Percentiles rank a stretch among this genome's conserved stretches.
phyloP scores from a whole-genome alignment of 2,797 vertebrate genomes.

The Pempheris klunzingeri region DNA sequence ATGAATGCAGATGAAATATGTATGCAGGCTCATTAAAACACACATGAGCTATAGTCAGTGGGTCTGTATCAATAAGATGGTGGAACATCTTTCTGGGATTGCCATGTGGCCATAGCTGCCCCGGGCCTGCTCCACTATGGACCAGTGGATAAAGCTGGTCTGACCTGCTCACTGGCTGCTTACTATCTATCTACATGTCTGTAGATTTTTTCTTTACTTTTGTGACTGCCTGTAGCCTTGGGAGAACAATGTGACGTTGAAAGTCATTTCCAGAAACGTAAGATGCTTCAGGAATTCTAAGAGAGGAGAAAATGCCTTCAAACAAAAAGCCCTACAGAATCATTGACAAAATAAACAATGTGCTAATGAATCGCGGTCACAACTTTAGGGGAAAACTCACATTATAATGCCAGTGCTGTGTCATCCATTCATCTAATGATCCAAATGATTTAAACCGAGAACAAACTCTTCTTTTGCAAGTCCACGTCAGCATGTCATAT shows the following conservation, averaged over 20 bases:
- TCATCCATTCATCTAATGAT: slow-evolving; percentile 6
- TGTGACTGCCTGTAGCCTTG: slow-evolving; percentile 16
- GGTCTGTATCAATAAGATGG: slow-evolving; percentile 35
- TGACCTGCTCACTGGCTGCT: slow-evolving; percentile 41
- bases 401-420: not conserved
- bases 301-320: not conserved
- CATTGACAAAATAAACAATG: not conserved
- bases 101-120: slow-evolving; percentile 44
- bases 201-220: not conserved
- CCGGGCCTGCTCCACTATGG: slow-evolving; percentile 36
- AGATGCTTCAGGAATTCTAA: not conserved
- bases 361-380: slow-evolving; percentile 15
- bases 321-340: not conserved
- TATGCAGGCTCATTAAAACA: not conserved
- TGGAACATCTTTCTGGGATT: slow-evolving; percentile 45
- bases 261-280: slow-evolving; percentile 13
- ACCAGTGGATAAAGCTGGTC: slow-evolving; percentile 57
- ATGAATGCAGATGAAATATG: not conserved
- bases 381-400: not conserved
- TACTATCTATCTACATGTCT: slow-evolving; percentile 33
- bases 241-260: not conserved
- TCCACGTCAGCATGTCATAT: slow-evolving; percentile 18
- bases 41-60: slow-evolving; percentile 16
- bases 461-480: not conserved
- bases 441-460: slow-evolving; percentile 33